Evolutionary conservation across 2,888 invertebrate genomes (phyloP).

Genomic region (Aquatica leii): DNA sequence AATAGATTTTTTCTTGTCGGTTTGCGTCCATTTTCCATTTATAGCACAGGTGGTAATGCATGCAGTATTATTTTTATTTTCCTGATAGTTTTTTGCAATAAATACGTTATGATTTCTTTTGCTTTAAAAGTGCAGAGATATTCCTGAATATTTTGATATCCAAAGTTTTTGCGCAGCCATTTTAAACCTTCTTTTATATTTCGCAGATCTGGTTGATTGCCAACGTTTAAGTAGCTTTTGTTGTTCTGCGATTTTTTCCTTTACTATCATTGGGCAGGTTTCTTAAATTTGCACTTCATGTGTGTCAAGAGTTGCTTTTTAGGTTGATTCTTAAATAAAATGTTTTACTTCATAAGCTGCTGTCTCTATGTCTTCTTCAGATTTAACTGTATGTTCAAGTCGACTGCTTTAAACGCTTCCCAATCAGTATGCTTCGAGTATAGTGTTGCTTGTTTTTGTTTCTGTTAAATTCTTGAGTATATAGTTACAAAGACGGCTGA

Average conservation of each 20-base stretch:
- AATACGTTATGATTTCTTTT: slow-evolving; percentile 11
- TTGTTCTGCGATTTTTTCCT: too few species aligned
- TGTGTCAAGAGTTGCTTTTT: slow-evolving; percentile 13
- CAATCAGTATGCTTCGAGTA: slow-evolving; percentile 12
- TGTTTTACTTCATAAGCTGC: slow-evolving; percentile 10
- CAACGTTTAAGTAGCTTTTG: too few species aligned
- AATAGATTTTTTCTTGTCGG: slow-evolving; percentile 14
- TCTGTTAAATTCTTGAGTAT: neutral
- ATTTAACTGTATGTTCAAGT: slow-evolving; percentile 7
- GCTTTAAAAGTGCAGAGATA: slow-evolving; percentile 11
- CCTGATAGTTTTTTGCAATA: too few species aligned
- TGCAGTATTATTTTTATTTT: slow-evolving; percentile 13
- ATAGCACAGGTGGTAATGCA: slow-evolving; percentile 5
- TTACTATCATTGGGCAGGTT: slow-evolving; percentile 8
- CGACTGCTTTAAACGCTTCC: slow-evolving; percentile 12
- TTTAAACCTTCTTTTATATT: slow-evolving; percentile 10
- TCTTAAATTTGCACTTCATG: slow-evolving; percentile 8
- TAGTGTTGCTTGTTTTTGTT: slow-evolving; percentile 17
- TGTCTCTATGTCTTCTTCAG: slow-evolving; percentile 6
- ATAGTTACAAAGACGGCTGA: neutral
- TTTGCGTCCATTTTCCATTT: slow-evolving; percentile 12
- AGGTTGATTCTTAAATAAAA: slow-evolving; percentile 8
- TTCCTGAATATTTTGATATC: too few species aligned
- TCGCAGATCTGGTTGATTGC: too few species aligned
- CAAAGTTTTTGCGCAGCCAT: slow-evolving; percentile 15